These are phyloP conservation scores for Mus musculus DNA, from an alignment of 2,113 vertebrate species.

Conservation along the genomic window GRCm39 chr3:85173001-85173500, in stretches of 20 bases:
- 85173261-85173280: neutral
- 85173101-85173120: neutral
- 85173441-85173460: neutral
- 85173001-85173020: neutral
- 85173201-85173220: neutral
- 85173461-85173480: neutral
- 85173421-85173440: no score
- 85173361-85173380: neutral
- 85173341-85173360: neutral
- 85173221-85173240: neutral
- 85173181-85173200: neutral
- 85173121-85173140: neutral
- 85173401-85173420: neutral
- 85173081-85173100: rapidly evolving
- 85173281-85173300: neutral
- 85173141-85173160: neutral
- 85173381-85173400: neutral
- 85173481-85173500: neutral
- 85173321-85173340: neutral
- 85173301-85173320: neutral
- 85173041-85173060: neutral
- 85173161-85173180: rapidly evolving
- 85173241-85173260: neutral
- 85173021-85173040: neutral
- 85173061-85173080: neutral